A percentile compares a stretch with the other conserved stretches of the same genome.
Conservation (phyloP, 2,797 vertebrate species). For the Podarcis siculus region DNA sequence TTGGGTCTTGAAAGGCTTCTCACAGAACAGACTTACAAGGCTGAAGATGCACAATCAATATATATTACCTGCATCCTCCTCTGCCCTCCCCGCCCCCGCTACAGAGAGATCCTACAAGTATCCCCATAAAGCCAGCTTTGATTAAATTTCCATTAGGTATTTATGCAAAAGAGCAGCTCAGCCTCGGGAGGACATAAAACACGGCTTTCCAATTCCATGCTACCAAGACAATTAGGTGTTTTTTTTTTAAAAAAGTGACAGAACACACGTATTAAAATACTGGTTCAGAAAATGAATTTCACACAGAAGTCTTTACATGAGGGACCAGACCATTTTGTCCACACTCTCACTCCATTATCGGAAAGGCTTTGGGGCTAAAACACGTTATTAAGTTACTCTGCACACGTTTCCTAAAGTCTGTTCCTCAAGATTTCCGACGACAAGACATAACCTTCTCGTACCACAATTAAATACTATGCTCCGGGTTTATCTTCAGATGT, state of each 20-base stretch:
- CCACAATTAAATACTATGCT: not conserved
- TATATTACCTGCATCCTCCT: not conserved
- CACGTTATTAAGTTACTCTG: not conserved
- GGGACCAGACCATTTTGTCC: not conserved
- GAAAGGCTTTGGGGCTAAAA: not conserved
- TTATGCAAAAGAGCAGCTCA: not conserved
- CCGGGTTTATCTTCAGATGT: not conserved
- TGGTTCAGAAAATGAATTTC: slow-evolving; percentile 2
- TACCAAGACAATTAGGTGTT: not conserved
- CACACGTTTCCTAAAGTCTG: not conserved
- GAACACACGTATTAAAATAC: not conserved
- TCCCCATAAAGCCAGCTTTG: not conserved
- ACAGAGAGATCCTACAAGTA: slow-evolving; percentile 16
- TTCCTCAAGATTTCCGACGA: not conserved
- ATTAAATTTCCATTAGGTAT: not conserved
- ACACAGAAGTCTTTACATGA: not conserved
- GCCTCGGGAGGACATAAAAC: not conserved
- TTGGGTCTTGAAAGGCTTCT: slow-evolving; percentile 25
- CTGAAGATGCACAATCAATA: slow-evolving; percentile 12
- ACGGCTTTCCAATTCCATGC: not conserved
- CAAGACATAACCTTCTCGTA: not conserved
- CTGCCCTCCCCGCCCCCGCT: not conserved
- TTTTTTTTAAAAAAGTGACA: slow-evolving; percentile 1
- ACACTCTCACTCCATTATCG: not conserved
- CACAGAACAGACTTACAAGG: slow-evolving; percentile 12